Base-by-base conservation (phyloP, 2,113 vertebrate genomes). In the Malurus alboscapulatus region DNA sequence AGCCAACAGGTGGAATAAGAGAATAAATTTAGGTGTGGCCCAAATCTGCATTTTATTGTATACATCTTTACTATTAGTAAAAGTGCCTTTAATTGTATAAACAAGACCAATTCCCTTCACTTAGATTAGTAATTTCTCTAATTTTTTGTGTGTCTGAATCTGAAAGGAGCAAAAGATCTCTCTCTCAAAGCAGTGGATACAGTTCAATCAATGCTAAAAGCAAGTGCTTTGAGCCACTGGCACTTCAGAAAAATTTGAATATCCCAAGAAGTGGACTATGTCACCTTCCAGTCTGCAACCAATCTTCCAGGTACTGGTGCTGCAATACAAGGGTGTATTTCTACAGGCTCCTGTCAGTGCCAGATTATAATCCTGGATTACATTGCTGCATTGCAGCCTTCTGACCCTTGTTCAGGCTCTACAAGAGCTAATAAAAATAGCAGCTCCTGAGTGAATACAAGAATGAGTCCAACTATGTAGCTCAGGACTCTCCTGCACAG, bases 261-360 rank as follows among this genome's bases (percentile, higher is more conserved):
- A 76, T 19, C 34, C 12, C 24, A 26, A 44, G 14, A 72, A 80
- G 12, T 59, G 30, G 14, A 17, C 25, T 61, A 19, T 62, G 21
- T 17, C 50, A 53, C 42, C 20, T 84, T 63, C 48, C n/a, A 61
- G 11, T 24, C 48, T 69, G n/a, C 32, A 63, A n/a, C 4, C 11
- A 26, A 1, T 29, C 12, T 63, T 22, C 25, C 4, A 34, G 17
- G 11, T 21, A 19, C 18, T 45, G 59, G 14, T 48, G 25, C 26
- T 69, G n/a, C 40, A 14, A 12, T 44, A 19, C 30, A 68, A 61
- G 9, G 68, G 6, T 12, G 29, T 27, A 8, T 75, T 68, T 36
- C 34, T 69, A 18, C 50, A n/a, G 0, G 0, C 8, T 57, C 16
- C 40, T 30, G 7, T 58, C 24, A 44, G 58, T 2, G 8, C 12